phyloP scores from a whole-genome alignment of 2,797 vertebrate species.

The Phaenicophaeus curvirostris region DNA sequence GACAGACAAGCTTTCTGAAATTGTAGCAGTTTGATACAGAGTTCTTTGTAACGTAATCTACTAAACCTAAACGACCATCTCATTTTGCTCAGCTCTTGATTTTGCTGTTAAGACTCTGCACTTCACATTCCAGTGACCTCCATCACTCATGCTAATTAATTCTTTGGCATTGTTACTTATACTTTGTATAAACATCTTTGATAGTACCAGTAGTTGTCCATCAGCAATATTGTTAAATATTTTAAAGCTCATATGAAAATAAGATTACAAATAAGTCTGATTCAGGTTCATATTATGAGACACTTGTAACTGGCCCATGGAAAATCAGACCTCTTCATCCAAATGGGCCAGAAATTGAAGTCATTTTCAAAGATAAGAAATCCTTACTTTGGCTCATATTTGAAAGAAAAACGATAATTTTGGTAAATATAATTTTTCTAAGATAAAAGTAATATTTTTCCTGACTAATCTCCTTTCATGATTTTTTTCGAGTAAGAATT shows the following conservation, averaged over 20 bases:
- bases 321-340: neutral
- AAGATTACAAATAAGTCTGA: neutral
- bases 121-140: slow-evolving; percentile 14
- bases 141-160: slow-evolving; percentile 15
- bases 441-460: neutral
- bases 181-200: slow-evolving; percentile 44
- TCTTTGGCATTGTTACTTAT: slow-evolving; percentile 27
- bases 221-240: slow-evolving; percentile 1
- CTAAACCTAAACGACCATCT: neutral
- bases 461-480: neutral
- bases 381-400: neutral
- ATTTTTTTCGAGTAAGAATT: neutral
- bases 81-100: neutral
- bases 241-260: slow-evolving; percentile 12
- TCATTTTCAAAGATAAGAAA: neutral
- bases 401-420: neutral
- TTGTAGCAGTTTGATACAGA: neutral
- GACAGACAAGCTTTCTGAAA: slow-evolving; percentile 25
- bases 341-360: neutral
- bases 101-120: neutral
- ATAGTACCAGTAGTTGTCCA: slow-evolving; percentile 18
- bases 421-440: neutral
- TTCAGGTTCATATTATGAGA: neutral
- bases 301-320: neutral
- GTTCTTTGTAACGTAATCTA: neutral